Base-by-base conservation (phyloP, 1,140 invertebrate species). In the Lasioglossum albipes region DNA sequence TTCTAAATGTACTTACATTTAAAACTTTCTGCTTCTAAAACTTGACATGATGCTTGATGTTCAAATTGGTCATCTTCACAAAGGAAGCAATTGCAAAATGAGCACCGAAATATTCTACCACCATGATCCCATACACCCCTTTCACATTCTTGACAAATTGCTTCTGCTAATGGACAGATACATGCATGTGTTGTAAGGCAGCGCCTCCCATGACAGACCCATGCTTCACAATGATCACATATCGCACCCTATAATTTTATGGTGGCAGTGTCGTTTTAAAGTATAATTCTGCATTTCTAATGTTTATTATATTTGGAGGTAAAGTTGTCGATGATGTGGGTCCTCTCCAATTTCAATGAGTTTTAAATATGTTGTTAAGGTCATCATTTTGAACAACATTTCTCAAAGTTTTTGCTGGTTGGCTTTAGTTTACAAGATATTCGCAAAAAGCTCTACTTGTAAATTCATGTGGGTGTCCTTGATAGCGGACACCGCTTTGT, bases 11-110 rank as follows among this genome's bases (percentile, higher is more conserved):
- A 93, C 94, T 95, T 94, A 97, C 98, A 99, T 94, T 99, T 99
- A 89, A 96, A 98, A 89, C 95, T 98, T 91, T 97, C 98, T 4
- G 97, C 96, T 90, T 99, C 98, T 3, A 99, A 92, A 66, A 98
- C 96, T 94, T 99, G 98, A 91, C 98, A 99, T 1, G 97, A 98
- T 12, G 98, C 98, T 94, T 99, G 98, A 94, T 99, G 98, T 91
- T 99, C 98, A 95, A 99, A 99, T 93, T 99, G 98, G 93, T 99
- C 98, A 94, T 99, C 98, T 94, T 99, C 98, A 94, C 98, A 99
- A 0, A 99, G 94, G 90, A 97, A 98, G 73, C 96, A 97, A 87
- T 96, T 93, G 91, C 98, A 99, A 93, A 98, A 99, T 66, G 97
- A 98, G 92, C 98, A 99, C 84, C 96, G 96, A 91, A 98, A 99